phyloP scores from a whole-genome alignment of 2,113 vertebrate genomes.

The Calonectris borealis region DNA sequence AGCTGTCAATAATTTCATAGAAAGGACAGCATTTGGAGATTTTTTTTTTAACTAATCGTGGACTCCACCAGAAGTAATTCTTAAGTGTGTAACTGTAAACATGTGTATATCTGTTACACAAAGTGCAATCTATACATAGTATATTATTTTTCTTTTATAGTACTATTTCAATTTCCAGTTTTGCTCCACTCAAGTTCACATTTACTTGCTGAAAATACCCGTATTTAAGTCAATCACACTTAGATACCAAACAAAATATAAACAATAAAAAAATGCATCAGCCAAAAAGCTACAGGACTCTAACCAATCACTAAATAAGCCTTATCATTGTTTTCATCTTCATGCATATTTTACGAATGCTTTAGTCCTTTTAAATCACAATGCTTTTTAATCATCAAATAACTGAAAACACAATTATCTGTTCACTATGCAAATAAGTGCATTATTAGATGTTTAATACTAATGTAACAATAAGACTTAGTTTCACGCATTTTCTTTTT shows the following conservation, averaged over 20 bases:
- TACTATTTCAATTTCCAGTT: conserved; percentile 43
- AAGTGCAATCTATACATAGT: background rate
- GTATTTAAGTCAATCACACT: conserved; percentile 90
- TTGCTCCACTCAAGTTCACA: conserved; percentile 76
- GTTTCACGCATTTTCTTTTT: background rate
- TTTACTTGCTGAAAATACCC: conserved; percentile 82
- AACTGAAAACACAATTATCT: conserved; percentile 67
- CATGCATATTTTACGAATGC: conserved; percentile 81
- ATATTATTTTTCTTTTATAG: conserved; percentile 26
- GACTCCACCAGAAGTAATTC: background rate
- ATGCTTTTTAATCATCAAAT: conserved; percentile 64
- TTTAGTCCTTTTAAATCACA: conserved; percentile 69
- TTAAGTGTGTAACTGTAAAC: background rate
- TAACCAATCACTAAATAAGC: conserved; percentile 84
- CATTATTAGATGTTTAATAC: background rate
- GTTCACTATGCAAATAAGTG: conserved; percentile 44
- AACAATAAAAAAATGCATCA: conserved; percentile 94
- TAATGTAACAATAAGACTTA: background rate
- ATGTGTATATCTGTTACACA: conserved; percentile 7
- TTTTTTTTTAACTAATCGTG: background rate
- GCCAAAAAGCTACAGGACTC: conserved; percentile 87
- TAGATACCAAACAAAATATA: conserved; percentile 95
- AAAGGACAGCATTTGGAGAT: background rate
- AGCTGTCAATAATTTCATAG: background rate
- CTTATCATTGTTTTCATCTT: conserved; percentile 88